These are phyloP conservation scores for Zaprionus africanus DNA, from an alignment of 1,140 invertebrate genomes.

Conservation along the genomic window DNA sequence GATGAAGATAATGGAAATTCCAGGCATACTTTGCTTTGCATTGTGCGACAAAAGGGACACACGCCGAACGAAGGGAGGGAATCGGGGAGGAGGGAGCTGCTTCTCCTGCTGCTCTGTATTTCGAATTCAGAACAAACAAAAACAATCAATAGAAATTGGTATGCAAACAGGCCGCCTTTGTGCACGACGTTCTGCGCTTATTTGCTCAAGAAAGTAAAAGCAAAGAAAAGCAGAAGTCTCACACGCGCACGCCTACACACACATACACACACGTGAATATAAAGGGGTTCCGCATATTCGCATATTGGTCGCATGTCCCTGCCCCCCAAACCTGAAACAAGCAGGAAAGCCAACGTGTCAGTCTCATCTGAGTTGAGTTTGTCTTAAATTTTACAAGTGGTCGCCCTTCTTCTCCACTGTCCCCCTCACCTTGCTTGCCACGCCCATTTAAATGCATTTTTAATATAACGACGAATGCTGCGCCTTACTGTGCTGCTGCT, in stretches of 20 bases:
- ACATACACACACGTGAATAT: neutral
- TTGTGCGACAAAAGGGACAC: conserved; percentile 35
- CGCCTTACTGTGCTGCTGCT: conserved; percentile 60
- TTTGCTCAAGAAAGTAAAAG: conserved; percentile 72
- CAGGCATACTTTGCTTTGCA: conserved; percentile 56
- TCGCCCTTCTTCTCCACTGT: neutral
- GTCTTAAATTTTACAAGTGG: conserved; percentile 34
- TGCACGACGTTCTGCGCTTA: conserved; percentile 52
- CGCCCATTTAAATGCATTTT: conserved; percentile 60
- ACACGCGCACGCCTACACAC: conserved; percentile 13
- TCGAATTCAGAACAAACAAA: conserved; percentile 64
- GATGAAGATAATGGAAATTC: conserved; percentile 60
- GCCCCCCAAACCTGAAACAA: neutral
- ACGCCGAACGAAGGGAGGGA: neutral
- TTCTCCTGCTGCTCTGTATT: neutral
- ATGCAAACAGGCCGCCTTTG: conserved; percentile 70
- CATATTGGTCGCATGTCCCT: neutral
- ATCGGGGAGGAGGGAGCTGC: neutral
- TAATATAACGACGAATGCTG: conserved; percentile 69
- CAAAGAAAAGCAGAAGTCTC: conserved; percentile 50
- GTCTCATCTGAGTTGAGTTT: conserved; percentile 3
- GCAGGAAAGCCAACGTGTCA: conserved; percentile 26
- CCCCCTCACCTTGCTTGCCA: conserved; percentile 6
- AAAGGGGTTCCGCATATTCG: conserved; percentile 13
- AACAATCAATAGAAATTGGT: conserved; percentile 79